Evolutionary conservation across 2,888 invertebrate genomes (phyloP), one percentile per base, ranked within the genome.

Genomic region (Agrochola lychnidis): DNA sequence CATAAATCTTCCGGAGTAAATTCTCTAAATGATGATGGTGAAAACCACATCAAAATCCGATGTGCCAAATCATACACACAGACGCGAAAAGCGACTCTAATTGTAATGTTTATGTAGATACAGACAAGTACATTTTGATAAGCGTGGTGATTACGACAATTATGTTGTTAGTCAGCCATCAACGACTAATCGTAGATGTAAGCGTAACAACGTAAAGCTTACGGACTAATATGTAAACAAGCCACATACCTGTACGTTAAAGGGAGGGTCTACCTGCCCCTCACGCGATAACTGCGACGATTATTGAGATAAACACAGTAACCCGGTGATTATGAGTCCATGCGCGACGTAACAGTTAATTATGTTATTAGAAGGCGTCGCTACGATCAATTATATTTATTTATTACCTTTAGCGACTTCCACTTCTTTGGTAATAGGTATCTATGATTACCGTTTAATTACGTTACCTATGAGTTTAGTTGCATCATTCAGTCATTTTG

Each of bases 241-340:
- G 30, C 14, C n/a, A 16, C 5, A 57, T 16, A 40, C 9, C 10
- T 48, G 2, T 2, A 48, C 45, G 42, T n/a, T n/a, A 45, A 7
- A 22, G 4, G 7, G n/a, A 22, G 14, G 14, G 45, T 12, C 10
- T 5, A 4, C 25, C 16, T 45, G 6, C 10, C 22, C 30, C 36
- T 36, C 9, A 30, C 61, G 45, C 56, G 48, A 57, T 67, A 67
- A 67, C 59, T 59, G 30, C 51, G n/a, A 30, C 51, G 48, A 36
- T 56, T 45, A 45, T 81, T 80, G 22, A 66, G 53, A 48, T 66
- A 51, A 51, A 51, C 42, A 51, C 56, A 30, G 48, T 70, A 42
- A 56, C 16, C 48, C 14, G 51, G 16, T 36, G 45, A 14, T 69
- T 30, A 30, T n/a, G 51, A n/a, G 5, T 45, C 10, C 45, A 16